phyloP scores from a whole-genome alignment of 2,888 invertebrate genomes.

The Scaeva pyrastri region DNA sequence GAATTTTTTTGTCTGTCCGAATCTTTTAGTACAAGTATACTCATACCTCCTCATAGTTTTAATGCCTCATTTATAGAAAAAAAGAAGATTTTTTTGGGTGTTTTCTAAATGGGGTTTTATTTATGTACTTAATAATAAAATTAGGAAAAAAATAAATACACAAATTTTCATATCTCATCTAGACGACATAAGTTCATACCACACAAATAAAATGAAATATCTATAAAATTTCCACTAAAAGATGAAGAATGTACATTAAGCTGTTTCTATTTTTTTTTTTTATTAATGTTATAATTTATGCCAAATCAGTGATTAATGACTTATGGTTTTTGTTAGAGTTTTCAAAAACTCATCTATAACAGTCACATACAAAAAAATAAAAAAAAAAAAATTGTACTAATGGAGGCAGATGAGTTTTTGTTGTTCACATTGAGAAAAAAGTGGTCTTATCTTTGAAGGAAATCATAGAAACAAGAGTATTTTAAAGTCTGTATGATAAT shows the following conservation, averaged over 20 bases:
- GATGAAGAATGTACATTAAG: not conserved
- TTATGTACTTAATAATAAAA: slow-evolving; percentile 17
- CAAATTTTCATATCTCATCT: slow-evolving; percentile 21
- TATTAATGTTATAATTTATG: slow-evolving; percentile 26
- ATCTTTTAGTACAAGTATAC: not conserved
- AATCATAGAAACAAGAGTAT: not conserved
- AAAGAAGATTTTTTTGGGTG: not conserved
- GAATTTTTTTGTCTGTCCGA: not conserved
- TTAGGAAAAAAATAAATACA: not conserved
- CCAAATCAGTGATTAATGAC: slow-evolving; percentile 46
- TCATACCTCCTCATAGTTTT: not conserved
- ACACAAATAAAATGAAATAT: not conserved
- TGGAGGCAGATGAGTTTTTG: not conserved
- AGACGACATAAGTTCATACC: not conserved
- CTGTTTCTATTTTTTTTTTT: not conserved
- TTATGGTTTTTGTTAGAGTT: not conserved
- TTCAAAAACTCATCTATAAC: not conserved
- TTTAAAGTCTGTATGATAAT: not conserved
- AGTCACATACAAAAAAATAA: not conserved
- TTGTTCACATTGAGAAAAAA: not conserved
- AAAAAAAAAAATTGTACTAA: not conserved
- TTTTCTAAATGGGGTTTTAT: slow-evolving; percentile 1
- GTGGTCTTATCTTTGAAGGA: not conserved
- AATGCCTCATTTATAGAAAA: not conserved
- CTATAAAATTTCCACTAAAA: not conserved